These are phyloP conservation scores for Byasa hedistus DNA, from an alignment of 2,888 invertebrate species.

Conservation along the genomic window DNA sequence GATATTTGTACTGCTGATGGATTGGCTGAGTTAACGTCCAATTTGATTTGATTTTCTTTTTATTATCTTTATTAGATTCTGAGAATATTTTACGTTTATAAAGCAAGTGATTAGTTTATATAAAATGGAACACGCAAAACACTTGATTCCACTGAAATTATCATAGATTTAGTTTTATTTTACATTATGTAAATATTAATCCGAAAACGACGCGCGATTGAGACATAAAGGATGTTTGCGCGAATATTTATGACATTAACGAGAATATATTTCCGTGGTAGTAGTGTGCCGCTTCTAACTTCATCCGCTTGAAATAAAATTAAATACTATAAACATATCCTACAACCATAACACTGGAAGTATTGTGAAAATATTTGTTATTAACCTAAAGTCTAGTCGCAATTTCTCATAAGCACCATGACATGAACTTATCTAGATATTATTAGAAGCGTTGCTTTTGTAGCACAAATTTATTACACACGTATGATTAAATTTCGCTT, in stretches of 20 bases:
- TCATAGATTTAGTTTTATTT: not conserved
- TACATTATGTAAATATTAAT: not conserved
- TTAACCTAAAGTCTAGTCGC: not conserved
- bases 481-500: too few relatives aligned
- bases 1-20: slow-evolving; percentile 34
- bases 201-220: not conserved
- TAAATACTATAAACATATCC: not conserved
- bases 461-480: too few relatives aligned
- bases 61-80: slow-evolving; percentile 3
- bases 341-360: not conserved
- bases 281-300: not conserved
- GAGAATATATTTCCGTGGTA: not conserved
- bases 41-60: slow-evolving; percentile 16
- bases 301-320: not conserved
- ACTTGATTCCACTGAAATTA: not conserved
- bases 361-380: not conserved
- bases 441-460: too few relatives aligned
- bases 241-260: not conserved
- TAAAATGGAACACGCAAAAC: too few relatives aligned
- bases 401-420: too few relatives aligned
- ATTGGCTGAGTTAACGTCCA: slow-evolving; percentile 16
- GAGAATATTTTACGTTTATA: not conserved
- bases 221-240: slow-evolving; percentile 1
- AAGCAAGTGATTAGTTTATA: not conserved
- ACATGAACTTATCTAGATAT: too few relatives aligned